Evolutionary conservation across 2,797 vertebrate species (phyloP).

Genomic region (Pseudotriccus pelzelni): DNA sequence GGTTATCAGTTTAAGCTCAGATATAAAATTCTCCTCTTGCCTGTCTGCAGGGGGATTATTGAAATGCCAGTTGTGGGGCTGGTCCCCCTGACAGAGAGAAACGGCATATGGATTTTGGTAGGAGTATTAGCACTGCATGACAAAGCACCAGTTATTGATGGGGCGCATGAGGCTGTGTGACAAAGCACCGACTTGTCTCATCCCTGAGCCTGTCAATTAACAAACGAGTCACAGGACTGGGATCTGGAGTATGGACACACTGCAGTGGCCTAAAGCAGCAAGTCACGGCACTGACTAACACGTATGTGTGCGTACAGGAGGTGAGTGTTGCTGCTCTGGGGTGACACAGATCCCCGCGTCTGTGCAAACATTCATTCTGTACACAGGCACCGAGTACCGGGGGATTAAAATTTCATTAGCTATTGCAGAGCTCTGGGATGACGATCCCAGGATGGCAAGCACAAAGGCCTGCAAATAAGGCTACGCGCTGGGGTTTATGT

Average conservation of each 20-base stretch:
- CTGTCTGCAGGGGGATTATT: not conserved
- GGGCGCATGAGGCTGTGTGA: not conserved
- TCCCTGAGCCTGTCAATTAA: not conserved
- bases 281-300: not conserved
- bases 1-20: not conserved
- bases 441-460: not conserved
- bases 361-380: not conserved
- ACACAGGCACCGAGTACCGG: accelerated
- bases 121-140: not conserved
- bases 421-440: not conserved
- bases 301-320: accelerated
- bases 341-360: not conserved
- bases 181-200: not conserved
- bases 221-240: accelerated
- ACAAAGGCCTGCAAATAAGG: not conserved
- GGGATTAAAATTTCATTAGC: constrained; percentile 16
- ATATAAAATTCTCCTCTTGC: not conserved
- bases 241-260: not conserved
- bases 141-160: not conserved
- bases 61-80: not conserved
- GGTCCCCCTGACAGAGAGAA: not conserved
- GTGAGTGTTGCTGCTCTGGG: not conserved
- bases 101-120: not conserved
- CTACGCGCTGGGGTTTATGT: not conserved
- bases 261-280: not conserved